A percentile compares a stretch with the other conserved stretches of the same genome.
Evolutionary conservation across 37 sponge, comb jelly and placozoan species (phyloP).

Genomic region (Agelas oroides): DNA sequence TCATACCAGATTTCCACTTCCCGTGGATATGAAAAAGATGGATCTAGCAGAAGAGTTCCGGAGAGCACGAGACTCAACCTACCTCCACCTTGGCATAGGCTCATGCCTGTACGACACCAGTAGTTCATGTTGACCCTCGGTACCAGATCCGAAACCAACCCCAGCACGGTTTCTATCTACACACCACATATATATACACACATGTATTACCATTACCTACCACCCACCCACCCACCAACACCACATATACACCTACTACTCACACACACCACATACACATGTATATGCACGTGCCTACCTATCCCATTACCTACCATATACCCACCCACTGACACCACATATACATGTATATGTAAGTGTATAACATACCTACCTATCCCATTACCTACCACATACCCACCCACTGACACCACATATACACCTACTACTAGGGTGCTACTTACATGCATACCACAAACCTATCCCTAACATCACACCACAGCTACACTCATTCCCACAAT

Average conservation of each 20-base stretch:
- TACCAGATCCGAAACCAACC: too few species aligned
- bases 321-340: too few species aligned
- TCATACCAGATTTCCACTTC: slow-evolving; percentile 76
- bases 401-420: slow-evolving; percentile 8
- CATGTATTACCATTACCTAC: slow-evolving; percentile 2
- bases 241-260: not conserved
- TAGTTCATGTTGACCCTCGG: too few species aligned
- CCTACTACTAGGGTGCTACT: too few species aligned
- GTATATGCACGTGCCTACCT: not conserved
- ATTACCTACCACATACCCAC: too few species aligned
- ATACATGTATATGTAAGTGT: not conserved
- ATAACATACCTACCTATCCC: not conserved
- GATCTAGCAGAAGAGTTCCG: slow-evolving; percentile 64
- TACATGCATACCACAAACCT: too few species aligned
- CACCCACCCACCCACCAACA: not conserved
- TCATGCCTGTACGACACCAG: slow-evolving; percentile 65
- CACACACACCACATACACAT: not conserved
- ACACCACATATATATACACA: not conserved
- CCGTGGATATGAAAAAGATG: slow-evolving; percentile 75
- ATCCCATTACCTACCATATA: not conserved
- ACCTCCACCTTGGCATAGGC: slow-evolving; percentile 71
- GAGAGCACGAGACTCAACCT: slow-evolving; percentile 57
- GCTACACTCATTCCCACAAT: too few species aligned
- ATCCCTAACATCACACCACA: too few species aligned
- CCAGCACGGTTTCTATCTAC: too few species aligned